phyloP scores from a whole-genome alignment of 2,113 vertebrate species.

The Tympanuchus pallidicinctus region DNA sequence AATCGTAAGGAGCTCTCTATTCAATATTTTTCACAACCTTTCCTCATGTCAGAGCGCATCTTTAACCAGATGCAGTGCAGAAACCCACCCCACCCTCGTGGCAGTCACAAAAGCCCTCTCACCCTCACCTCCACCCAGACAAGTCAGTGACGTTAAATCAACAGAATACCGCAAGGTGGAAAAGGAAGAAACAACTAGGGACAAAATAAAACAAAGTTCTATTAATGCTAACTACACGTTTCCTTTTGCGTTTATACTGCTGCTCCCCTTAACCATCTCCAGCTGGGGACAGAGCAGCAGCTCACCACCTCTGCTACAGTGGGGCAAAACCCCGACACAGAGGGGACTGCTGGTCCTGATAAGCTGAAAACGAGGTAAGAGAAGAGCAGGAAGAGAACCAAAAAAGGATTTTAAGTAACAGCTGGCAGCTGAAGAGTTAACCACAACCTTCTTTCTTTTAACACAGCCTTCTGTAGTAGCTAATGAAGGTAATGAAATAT shows the following conservation, averaged over 20 bases:
- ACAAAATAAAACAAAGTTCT: slow-evolving; percentile 70
- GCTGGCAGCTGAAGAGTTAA: slow-evolving; percentile 77
- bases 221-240: slow-evolving; percentile 76
- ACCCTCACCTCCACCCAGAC: not conserved
- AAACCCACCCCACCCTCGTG: not conserved
- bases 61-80: not conserved
- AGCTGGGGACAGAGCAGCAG: slow-evolving; percentile 71
- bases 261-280: slow-evolving; percentile 71
- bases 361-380: slow-evolving; percentile 37
- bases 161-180: slow-evolving; percentile 28
- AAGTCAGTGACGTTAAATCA: slow-evolving; percentile 55
- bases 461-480: slow-evolving; percentile 79
- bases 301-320: slow-evolving; percentile 20
- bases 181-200: slow-evolving; percentile 66
- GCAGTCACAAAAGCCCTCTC: not conserved
- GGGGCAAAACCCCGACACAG: slow-evolving; percentile 31
- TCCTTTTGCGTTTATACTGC: slow-evolving; percentile 70
- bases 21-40: not conserved
- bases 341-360: slow-evolving; percentile 30
- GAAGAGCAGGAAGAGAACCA: not conserved
- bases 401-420: not conserved
- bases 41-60: not conserved
- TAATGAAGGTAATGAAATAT: slow-evolving; percentile 88
- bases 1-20: rapidly evolving
- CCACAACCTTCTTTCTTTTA: slow-evolving; percentile 64